These are phyloP conservation scores for Elegia similella DNA, from an alignment of 2,888 invertebrate genomes.

Conservation along the genomic window DNA sequence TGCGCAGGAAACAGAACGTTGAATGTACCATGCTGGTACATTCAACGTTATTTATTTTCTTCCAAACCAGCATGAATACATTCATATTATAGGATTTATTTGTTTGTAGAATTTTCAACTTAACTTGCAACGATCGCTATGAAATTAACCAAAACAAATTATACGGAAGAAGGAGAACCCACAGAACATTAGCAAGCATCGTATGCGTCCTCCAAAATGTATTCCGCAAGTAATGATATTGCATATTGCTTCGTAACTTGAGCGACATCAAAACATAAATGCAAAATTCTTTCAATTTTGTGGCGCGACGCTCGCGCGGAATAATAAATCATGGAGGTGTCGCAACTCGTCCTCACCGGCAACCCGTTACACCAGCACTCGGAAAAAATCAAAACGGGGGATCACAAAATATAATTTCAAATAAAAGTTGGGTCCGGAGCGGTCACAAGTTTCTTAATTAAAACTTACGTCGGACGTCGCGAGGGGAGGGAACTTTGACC, in stretches of 20 bases:
- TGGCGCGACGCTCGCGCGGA: slow-evolving; percentile 42
- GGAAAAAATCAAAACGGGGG: slow-evolving; percentile 69
- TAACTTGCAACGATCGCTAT: too few species aligned
- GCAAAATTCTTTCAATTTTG: slow-evolving; percentile 57
- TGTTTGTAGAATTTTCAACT: too few species aligned
- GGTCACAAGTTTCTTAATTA: slow-evolving; percentile 83
- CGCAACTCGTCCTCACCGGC: slow-evolving; percentile 60
- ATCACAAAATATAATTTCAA: slow-evolving; percentile 79
- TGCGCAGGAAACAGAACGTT: too few species aligned
- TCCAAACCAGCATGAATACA: too few species aligned
- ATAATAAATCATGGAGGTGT: slow-evolving; percentile 72
- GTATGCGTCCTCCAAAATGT: neutral
- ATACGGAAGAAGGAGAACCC: neutral
- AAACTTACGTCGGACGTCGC: slow-evolving; percentile 78
- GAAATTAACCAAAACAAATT: neutral
- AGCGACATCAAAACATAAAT: slow-evolving; percentile 23
- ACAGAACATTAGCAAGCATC: neutral
- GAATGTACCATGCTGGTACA: too few species aligned
- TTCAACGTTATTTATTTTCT: too few species aligned
- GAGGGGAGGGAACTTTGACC: slow-evolving; percentile 73
- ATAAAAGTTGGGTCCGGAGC: slow-evolving; percentile 75
- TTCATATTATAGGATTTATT: too few species aligned
- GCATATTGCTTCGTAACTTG: slow-evolving; percentile 19
- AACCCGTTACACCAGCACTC: slow-evolving; percentile 66
- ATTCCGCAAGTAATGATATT: slow-evolving; percentile 2